Evolutionary conservation across 1,140 invertebrate species (phyloP), one percentile per base, ranked within the genome.

Genomic region (Drosophila ogumai): DNA sequence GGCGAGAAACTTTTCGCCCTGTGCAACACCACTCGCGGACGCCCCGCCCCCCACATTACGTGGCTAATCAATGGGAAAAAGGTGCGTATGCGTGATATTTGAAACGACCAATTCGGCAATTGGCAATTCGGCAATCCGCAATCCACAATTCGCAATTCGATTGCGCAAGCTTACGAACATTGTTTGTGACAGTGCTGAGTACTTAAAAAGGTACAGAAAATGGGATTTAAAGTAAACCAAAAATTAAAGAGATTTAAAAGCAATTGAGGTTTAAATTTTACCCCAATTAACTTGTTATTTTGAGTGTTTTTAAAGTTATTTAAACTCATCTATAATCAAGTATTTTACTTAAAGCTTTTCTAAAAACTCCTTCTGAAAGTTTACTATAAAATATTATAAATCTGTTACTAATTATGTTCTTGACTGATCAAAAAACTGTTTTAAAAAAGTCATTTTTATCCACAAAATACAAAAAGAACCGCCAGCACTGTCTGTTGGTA

Each of bases 31-130:
- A 94, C 95, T 22, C 94, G 95, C 1, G 95, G 96, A 3, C 94
- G 94, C 72, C 96, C 96, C 25, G 95, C 96, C 19, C 96, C 96
- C 6, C 95, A 96, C 82, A 95, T 97, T 85, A 96, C 96, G 55
- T 97, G 96, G 96, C 94, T 96, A 76, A 95, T 97, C 87, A 97
- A 97, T 93, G 95, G 95, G 72, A 94, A 95, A 91, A 95, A 96
- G 95, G 96, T 97, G 94, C 94, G 87, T 85, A 90, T 88, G 57
- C 72, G 60, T 82, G 58, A 73, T 72, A 79, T 82, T 64, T 43
- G 61, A 67, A 66, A 34, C 57, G 19, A 25, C 12, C 55, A 28
- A 58, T 56, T 38, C 19, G 17, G 9, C 55, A 34, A 58, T 56
- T 41, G 38, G 36, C 40, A 65, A 71, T 65, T 54, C 92, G 93